Conservation (phyloP, 2,888 invertebrate genomes). For the Cecidostiba fungosa region DNA sequence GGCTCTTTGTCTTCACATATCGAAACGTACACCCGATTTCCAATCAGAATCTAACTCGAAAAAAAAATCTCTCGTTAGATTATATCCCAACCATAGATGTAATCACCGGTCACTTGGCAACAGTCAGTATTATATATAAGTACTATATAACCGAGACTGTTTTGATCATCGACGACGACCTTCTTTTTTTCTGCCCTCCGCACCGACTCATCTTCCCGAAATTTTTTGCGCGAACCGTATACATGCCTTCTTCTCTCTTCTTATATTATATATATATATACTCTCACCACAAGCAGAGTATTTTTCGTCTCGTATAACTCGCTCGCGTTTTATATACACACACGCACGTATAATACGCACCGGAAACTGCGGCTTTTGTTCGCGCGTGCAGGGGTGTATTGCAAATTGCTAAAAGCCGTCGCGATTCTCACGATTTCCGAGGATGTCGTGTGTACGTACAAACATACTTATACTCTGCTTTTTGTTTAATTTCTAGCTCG, state of each 20-base stretch:
- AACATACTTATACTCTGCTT: background rate
- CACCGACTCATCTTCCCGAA: background rate
- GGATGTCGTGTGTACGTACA: background rate
- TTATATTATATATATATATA: background rate
- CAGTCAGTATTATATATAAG: background rate
- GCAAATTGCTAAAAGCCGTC: constrained; percentile 30
- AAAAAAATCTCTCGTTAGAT: background rate
- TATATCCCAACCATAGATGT: background rate
- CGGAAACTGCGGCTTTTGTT: constrained; percentile 54
- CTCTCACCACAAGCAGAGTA: background rate
- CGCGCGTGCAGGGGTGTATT: constrained; percentile 17
- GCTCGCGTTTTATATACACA: background rate
- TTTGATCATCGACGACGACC: constrained; percentile 30
- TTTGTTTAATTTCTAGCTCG: background rate
- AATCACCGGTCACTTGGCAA: constrained; percentile 33
- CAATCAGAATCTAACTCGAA: background rate
- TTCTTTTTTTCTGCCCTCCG: background rate
- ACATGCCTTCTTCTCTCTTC: background rate
- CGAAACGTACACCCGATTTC: background rate
- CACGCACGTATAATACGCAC: background rate
- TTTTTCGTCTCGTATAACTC: background rate
- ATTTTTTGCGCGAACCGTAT: constrained; percentile 24
- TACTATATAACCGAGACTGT: background rate
- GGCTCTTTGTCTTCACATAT: background rate
- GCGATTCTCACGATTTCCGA: constrained; percentile 37